Conservation (phyloP, 1,140 invertebrate species). For the Conus ventricosus region DNA sequence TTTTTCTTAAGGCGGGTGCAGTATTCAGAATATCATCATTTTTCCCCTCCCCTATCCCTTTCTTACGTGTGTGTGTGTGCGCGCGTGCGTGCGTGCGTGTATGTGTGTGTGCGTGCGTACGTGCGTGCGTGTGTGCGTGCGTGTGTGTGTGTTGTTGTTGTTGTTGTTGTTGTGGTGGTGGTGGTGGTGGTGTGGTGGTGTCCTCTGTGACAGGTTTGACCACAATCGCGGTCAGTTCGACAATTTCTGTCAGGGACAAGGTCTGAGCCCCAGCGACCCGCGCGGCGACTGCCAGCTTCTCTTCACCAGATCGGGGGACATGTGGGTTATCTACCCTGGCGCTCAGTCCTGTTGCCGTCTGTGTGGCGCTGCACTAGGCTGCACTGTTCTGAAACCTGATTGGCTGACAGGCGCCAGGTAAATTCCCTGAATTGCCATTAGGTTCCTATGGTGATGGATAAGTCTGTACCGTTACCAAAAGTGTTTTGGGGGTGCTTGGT, state of each 20-base stretch:
- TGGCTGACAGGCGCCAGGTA: slow-evolving; percentile 13
- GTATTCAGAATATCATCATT: too few relatives aligned
- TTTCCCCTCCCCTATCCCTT: too few relatives aligned
- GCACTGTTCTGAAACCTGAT: slow-evolving; percentile 31
- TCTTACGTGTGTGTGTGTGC: neutral
- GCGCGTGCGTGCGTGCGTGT: neutral
- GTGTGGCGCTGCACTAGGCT: neutral
- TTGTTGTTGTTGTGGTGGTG: too few relatives aligned
- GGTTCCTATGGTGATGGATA: too few relatives aligned
- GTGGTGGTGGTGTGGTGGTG: too few relatives aligned
- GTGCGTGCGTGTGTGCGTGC: neutral
- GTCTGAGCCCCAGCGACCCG: slow-evolving; percentile 23
- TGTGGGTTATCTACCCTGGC: slow-evolving; percentile 29
- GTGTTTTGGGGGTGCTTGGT: too few relatives aligned
- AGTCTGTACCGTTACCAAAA: too few relatives aligned
- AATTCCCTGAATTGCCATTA: neutral
- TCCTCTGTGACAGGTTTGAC: slow-evolving; percentile 24
- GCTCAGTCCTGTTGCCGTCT: slow-evolving; percentile 4
- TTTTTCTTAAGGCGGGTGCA: too few relatives aligned
- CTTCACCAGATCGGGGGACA: neutral
- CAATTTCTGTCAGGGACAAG: slow-evolving; percentile 34
- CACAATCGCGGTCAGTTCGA: slow-evolving; percentile 28
- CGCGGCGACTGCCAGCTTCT: slow-evolving; percentile 10
- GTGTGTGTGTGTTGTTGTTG: too few relatives aligned
- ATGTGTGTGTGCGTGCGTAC: neutral